Conservation (phyloP, 2,113 vertebrate genomes). For the Istiophorus platypterus region DNA sequence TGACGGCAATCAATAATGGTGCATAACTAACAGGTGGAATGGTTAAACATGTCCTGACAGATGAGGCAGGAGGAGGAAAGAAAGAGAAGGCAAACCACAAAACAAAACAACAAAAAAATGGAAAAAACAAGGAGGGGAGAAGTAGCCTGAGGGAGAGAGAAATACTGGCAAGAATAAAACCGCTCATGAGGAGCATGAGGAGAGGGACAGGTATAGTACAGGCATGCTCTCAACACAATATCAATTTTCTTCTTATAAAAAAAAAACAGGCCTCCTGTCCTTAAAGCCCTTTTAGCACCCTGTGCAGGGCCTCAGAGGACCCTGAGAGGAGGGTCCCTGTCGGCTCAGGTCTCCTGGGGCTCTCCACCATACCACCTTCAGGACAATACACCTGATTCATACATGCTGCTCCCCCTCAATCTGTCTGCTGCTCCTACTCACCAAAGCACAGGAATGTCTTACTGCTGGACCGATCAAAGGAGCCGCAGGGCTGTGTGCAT, state of each 20-base stretch:
- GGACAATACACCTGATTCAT: slow-evolving; percentile 79
- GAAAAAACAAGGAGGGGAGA: neutral
- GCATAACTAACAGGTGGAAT: slow-evolving; percentile 22
- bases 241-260: slow-evolving; percentile 47
- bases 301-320: slow-evolving; percentile 38
- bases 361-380: slow-evolving; percentile 48
- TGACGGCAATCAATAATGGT: slow-evolving; percentile 25
- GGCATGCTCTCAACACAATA: slow-evolving; percentile 57
- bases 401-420: slow-evolving; percentile 38
- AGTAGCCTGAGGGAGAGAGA: slow-evolving; percentile 6
- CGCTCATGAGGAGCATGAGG: neutral
- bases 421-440: slow-evolving; percentile 60
- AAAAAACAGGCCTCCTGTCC: slow-evolving; percentile 30
- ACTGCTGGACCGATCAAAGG: slow-evolving; percentile 71
- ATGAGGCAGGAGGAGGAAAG: neutral
- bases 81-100: slow-evolving; percentile 14
- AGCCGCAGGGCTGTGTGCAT: slow-evolving; percentile 7
- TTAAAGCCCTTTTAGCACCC: slow-evolving; percentile 50
- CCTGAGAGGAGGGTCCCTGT: slow-evolving; percentile 47
- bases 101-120: slow-evolving; percentile 4
- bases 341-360: slow-evolving; percentile 61
- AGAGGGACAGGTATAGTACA: slow-evolving; percentile 8
- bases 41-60: slow-evolving; percentile 10
- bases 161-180: slow-evolving; percentile 19
- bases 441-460: slow-evolving; percentile 73